These are phyloP conservation scores for Scartelaos histophorus DNA, from an alignment of 2,113 vertebrate species.

Conservation along the genomic window DNA sequence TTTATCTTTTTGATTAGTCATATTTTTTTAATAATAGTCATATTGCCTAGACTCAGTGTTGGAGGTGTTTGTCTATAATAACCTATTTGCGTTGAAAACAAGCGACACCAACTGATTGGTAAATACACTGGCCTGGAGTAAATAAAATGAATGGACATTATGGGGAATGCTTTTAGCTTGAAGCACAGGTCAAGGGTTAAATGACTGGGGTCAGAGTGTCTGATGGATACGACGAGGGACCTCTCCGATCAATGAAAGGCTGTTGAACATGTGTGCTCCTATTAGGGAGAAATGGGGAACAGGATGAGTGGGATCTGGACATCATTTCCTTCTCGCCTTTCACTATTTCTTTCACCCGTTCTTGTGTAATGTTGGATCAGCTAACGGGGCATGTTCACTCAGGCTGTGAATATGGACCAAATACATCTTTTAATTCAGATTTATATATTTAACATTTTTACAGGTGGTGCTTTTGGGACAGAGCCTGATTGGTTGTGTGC, in stretches of 20 bases:
- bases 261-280: conserved; percentile 53
- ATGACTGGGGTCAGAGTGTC: conserved; percentile 79
- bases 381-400: not conserved
- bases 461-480: not conserved
- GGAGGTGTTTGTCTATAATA: not conserved
- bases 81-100: not conserved
- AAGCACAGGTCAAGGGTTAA: conserved; percentile 79
- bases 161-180: conserved; percentile 23
- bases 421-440: not conserved
- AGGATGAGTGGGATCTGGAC: conserved; percentile 26
- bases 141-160: conserved; percentile 25
- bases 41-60: not conserved
- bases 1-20: not conserved
- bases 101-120: not conserved
- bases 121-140: conserved; percentile 5
- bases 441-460: not conserved
- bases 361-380: not conserved
- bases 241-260: conserved; percentile 59
- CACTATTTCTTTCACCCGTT: not conserved
- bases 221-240: conserved; percentile 48
- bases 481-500: not conserved
- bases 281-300: conserved; percentile 47
- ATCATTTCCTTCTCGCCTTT: conserved; percentile 1
- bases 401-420: not conserved
- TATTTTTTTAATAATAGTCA: not conserved